Conservation (phyloP, 2,888 invertebrate genomes). For the Saturnia japonica region DNA sequence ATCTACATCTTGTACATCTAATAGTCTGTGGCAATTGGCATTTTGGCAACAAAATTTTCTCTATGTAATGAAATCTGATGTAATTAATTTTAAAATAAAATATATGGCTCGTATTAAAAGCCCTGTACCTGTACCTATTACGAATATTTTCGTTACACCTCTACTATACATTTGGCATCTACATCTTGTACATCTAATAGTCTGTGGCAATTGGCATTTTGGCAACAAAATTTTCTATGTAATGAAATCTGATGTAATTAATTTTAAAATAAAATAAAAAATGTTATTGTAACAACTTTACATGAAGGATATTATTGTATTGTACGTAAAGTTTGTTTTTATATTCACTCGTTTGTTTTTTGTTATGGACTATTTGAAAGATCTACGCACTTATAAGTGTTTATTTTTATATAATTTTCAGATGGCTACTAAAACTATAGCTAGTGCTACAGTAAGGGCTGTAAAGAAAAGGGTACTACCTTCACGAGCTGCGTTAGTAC, state of each 20-base stretch:
- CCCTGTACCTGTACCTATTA: too few relatives aligned
- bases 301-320: slow-evolving; percentile 25
- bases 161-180: too few relatives aligned
- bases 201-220: background rate
- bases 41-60: too few relatives aligned
- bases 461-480: slow-evolving; percentile 91
- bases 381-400: slow-evolving; percentile 26
- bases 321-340: background rate
- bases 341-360: background rate
- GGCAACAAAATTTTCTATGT: background rate
- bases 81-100: too few relatives aligned
- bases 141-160: too few relatives aligned
- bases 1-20: too few relatives aligned
- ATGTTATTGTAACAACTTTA: background rate
- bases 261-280: background rate
- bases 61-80: too few relatives aligned
- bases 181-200: too few relatives aligned
- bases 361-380: background rate
- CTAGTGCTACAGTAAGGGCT: slow-evolving; percentile 94
- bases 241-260: background rate
- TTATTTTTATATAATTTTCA: slow-evolving; percentile 36
- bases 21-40: too few relatives aligned
- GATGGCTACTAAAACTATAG: slow-evolving; percentile 91
- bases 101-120: too few relatives aligned
- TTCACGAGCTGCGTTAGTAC: slow-evolving; percentile 91